Evolutionary conservation across 1,140 invertebrate species (phyloP).

Genomic region (Zaprionus vittiger): DNA sequence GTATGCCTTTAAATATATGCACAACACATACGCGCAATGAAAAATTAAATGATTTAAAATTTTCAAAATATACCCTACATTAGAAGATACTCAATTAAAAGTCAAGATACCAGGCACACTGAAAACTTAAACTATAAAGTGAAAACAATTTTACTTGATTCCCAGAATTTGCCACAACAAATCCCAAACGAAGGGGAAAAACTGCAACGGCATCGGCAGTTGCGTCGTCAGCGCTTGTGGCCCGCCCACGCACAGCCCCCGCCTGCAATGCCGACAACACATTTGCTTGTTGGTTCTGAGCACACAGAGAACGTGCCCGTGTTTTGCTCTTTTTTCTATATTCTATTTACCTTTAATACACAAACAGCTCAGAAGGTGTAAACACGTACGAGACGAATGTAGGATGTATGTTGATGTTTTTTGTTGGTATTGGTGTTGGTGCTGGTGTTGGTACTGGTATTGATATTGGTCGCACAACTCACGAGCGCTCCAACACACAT

Average conservation of each 20-base stretch:
- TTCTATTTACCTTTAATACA: conserved; percentile 77
- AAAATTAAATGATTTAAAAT: conserved; percentile 6
- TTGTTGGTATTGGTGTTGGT: conserved; percentile 49
- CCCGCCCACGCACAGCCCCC: conserved; percentile 46
- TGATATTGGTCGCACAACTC: conserved; percentile 28
- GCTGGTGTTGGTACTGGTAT: conserved; percentile 39
- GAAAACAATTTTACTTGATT: conserved; percentile 15
- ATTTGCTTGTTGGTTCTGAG: conserved; percentile 49
- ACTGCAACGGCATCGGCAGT: conserved; percentile 33
- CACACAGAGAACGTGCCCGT: conserved; percentile 46
- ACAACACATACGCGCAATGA: conserved; percentile 13
- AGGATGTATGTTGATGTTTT: conserved; percentile 32
- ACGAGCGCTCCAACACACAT: conserved; percentile 10
- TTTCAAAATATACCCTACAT: conserved; percentile 10
- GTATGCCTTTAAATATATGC: not conserved
- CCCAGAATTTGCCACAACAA: conserved; percentile 42
- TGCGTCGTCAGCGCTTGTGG: conserved; percentile 3
- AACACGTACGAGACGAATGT: conserved; percentile 57
- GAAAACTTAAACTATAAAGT: not conserved
- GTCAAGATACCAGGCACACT: not conserved
- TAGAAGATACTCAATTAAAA: conserved; percentile 8
- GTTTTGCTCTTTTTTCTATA: conserved; percentile 59
- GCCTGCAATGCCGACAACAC: not conserved
- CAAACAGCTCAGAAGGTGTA: conserved; percentile 67
- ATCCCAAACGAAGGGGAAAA: conserved; percentile 12